Base-by-base conservation (phyloP, 1,140 invertebrate genomes). In the Ips nitidus region DNA sequence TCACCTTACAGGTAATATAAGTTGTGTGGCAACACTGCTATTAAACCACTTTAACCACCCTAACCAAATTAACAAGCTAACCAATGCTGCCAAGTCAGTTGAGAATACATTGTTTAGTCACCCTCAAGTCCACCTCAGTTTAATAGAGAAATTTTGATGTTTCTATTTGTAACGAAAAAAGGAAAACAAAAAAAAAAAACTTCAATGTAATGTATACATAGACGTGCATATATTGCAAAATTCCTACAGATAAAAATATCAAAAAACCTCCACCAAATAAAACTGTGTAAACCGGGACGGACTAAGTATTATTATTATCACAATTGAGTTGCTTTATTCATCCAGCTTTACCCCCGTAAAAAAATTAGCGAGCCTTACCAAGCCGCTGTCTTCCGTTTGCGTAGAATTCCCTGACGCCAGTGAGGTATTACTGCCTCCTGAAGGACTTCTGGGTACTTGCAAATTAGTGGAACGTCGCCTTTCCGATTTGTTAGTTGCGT, bases 361-460 rank as follows among this genome's bases (percentile, higher is more conserved):
- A 75, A 80, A 80, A 74, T 81, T 80, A 43, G 77, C 73, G 63
- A 81, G 73, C 70, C 80, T 81, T 80, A 81, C 80, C 80, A 83
- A 74, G 69, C 78, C 78, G 73, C 77, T 79, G 56, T 85, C 84
- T 75, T 86, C 84, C 41, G 81, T 82, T 61, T 81, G 74, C 36
- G 79, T 80, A 39, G 81, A 80, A 69, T 76, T 78, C 8, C 70
- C 75, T 77, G 79, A 80, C 8, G 73, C 68, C 56, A 78, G 52
- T 4, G 78, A 79, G 36, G 78, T 76, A 65, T 79, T 80, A 22
- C 78, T 79, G 39, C 80, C 78, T n/a, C 78, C 79, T 58, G 88
- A 90, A 8, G 91, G 88, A 77, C 89, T 90, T 77, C 91, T 84
- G 55, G 88, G 88, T 68, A 89, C 85, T 72, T 85, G 85, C 60